Base-by-base conservation (phyloP, 2,797 vertebrate species). In the Smutsia gigantea region DNA sequence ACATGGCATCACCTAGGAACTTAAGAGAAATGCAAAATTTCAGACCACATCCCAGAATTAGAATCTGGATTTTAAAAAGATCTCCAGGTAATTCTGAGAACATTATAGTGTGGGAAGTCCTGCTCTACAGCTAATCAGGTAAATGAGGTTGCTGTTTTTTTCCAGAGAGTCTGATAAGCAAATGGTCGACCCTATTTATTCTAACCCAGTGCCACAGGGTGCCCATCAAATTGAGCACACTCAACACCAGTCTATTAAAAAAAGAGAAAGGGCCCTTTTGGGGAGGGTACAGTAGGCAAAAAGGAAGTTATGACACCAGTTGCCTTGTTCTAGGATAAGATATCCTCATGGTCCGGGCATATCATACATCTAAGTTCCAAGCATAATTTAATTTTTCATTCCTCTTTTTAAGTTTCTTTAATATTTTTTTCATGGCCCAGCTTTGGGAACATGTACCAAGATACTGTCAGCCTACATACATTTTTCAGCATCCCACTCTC, bases 401-500 rank as follows among this genome's bases (percentile, higher is more conserved):
- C 90, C 19, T 87, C 75, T 90, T 64, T 18, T 87, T 90, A 92
- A 69, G 81, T 87, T 97, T 84, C 46, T 78, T 93, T 71, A 46
- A 66, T 79, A 39, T 57, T 75, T 96, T 94, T 92, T 55, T 90
- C 63, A 82, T 71, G n/a, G 39, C 12, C 3, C 42, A 94, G 72
- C 63, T 95, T 97, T 94, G 34, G 37, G 97, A 97, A 87, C 84
- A 64, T 46, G n/a, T 85, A 78, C 49, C 77, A 90, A 72, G 51
- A 92, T 87, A 87, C 90, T 96, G 79, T 83, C 93, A 94, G 66
- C 96, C 96, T 90, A 97, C 96, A 61, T 86, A 81, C 75, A 95
- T 97, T 96, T 96, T 92, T 97, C 77, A 96, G 87, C 85, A 82
- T 90, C 96, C 94, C 27, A 96, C 93, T 94, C 85, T 94, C 51